Conservation (phyloP, 2,797 vertebrate species). For the Sorex maritimensis region DNA sequence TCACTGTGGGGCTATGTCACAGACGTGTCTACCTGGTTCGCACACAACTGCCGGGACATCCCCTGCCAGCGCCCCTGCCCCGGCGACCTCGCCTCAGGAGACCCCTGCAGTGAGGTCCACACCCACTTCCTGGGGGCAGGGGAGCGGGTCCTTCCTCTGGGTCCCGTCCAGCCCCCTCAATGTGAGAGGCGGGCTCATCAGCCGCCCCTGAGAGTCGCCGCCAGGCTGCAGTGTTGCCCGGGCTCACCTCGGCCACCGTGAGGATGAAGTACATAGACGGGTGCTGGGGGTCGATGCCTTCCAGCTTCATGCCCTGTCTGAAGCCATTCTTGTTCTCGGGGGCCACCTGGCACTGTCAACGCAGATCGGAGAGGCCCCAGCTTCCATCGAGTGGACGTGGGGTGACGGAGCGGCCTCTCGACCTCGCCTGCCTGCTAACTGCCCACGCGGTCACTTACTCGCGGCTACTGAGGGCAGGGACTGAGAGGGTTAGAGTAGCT, state of each 20-base stretch:
- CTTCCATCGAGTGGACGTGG: constrained; percentile 71
- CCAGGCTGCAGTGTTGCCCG: neutral
- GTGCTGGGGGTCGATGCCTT: constrained; percentile 98
- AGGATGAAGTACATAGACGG: constrained; percentile 99
- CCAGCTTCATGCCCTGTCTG: constrained; percentile 97
- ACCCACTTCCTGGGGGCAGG: neutral
- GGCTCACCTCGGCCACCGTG: constrained; percentile 97
- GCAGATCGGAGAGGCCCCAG: constrained; percentile 71
- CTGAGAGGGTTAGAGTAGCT: neutral
- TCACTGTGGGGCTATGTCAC: neutral
- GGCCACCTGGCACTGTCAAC: constrained; percentile 84
- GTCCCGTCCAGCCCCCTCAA: neutral
- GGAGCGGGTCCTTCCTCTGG: neutral
- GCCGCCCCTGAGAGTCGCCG: neutral
- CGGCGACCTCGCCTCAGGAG: neutral
- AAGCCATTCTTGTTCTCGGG: constrained; percentile 95
- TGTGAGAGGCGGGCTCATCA: too few relatives aligned
- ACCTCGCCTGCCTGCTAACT: constrained; percentile 54
- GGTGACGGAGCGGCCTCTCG: constrained; percentile 74
- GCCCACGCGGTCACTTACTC: constrained; percentile 29
- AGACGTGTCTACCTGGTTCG: neutral
- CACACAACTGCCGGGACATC: neutral
- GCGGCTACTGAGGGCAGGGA: constrained; percentile 41
- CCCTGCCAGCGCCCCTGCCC: neutral
- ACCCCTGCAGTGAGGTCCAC: neutral